phyloP scores from a whole-genome alignment of 2,888 invertebrate species.

The Caenorhabditis sp. region DNA sequence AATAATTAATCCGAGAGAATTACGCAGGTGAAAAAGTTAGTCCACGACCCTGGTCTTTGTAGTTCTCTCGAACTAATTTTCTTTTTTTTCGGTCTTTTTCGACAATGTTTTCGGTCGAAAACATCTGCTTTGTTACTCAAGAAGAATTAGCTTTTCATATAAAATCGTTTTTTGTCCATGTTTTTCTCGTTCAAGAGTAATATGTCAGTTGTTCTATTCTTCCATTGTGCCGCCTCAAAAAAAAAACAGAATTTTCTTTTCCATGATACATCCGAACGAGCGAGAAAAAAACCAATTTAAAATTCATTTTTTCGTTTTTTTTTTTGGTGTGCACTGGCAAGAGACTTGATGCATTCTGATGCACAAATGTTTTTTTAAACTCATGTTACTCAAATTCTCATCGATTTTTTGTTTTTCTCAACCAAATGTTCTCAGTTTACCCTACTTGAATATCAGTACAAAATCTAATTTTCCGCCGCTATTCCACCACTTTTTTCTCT shows the following conservation, averaged over 20 bases:
- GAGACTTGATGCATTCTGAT: too few relatives aligned
- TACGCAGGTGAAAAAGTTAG: neutral
- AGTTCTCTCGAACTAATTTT: neutral
- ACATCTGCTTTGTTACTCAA: neutral
- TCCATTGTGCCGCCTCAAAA: neutral
- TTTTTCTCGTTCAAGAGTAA: neutral
- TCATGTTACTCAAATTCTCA: too few relatives aligned
- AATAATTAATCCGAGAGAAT: neutral
- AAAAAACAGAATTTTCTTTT: neutral
- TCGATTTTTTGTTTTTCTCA: too few relatives aligned
- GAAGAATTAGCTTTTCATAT: neutral
- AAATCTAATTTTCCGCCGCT: neutral
- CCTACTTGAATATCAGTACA: neutral
- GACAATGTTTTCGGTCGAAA: neutral
- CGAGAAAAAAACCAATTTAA: neutral
- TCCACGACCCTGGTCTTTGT: neutral
- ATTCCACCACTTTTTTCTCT: neutral
- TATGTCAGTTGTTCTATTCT: neutral
- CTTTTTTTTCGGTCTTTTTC: neutral
- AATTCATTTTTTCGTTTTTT: neutral
- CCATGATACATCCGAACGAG: neutral
- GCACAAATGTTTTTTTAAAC: too few relatives aligned
- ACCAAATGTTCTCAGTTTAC: neutral
- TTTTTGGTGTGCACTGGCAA: too few relatives aligned
- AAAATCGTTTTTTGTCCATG: neutral